Evolutionary conservation across 2,797 vertebrate species (phyloP).

Genomic region (Chromobotia macracanthus): DNA sequence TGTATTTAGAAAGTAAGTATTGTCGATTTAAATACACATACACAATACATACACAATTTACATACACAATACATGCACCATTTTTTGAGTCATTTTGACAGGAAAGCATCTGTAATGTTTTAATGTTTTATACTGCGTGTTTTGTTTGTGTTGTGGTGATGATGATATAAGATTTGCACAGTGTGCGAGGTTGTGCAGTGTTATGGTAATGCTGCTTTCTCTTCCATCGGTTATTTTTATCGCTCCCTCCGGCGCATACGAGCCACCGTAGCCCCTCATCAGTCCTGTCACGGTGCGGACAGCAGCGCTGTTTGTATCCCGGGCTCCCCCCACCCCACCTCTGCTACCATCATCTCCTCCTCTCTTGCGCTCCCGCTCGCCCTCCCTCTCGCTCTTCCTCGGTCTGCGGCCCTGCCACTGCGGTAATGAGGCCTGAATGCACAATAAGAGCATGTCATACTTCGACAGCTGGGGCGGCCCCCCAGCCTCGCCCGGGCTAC

Average conservation of each 20-base stretch:
- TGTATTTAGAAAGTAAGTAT: not conserved
- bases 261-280: conserved; percentile 77
- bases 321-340: conserved; percentile 69
- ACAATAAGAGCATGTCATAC: conserved; percentile 84
- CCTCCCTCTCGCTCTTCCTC: conserved; percentile 40
- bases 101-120: not conserved
- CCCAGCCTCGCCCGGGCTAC: conserved; percentile 78
- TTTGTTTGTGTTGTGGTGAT: not conserved
- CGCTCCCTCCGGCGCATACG: conserved; percentile 69
- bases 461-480: conserved; percentile 82
- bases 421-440: conserved; percentile 82
- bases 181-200: conserved; percentile 15
- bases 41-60: too few relatives aligned
- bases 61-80: too few relatives aligned
- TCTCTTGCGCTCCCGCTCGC: conserved; percentile 26
- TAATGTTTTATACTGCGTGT: not conserved
- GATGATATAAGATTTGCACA: conserved; percentile 23
- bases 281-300: conserved; percentile 80
- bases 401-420: conserved; percentile 66
- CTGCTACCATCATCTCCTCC: conserved; percentile 49
- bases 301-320: conserved; percentile 79
- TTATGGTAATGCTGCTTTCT: conserved; percentile 51
- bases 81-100: not conserved
- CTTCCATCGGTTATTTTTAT: conserved; percentile 73
- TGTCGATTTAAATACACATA: too few relatives aligned